Evolutionary conservation across 2,113 vertebrate species (phyloP).

Genomic region (Porphyrio hochstetteri): DNA sequence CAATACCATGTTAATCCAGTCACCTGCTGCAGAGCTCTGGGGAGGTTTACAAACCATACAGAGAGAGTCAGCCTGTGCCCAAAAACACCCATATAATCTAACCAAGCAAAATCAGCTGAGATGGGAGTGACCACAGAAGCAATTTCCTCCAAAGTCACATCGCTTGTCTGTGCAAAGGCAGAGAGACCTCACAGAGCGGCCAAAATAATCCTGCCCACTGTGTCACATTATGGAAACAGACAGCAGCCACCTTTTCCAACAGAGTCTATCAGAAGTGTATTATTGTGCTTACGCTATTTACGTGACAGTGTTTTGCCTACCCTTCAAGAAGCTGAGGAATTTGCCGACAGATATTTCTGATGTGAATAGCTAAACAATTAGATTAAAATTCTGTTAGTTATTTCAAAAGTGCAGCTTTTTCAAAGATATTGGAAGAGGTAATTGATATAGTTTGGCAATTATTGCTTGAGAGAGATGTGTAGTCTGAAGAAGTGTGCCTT

Average conservation of each 20-base stretch:
- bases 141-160: background rate
- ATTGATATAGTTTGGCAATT: background rate
- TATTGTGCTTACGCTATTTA: background rate
- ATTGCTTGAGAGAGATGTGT: background rate
- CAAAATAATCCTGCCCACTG: background rate
- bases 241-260: background rate
- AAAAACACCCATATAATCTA: background rate
- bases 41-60: background rate
- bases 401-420: background rate
- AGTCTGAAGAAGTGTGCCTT: background rate
- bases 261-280: background rate
- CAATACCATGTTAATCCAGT: background rate
- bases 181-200: background rate
- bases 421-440: background rate
- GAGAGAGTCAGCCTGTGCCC: too few species aligned
- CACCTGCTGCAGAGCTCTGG: background rate
- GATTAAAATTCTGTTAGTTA: background rate
- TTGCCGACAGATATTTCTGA: background rate
- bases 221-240: background rate
- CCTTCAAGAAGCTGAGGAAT: background rate
- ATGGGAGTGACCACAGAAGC: rapidly evolving
- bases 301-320: background rate
- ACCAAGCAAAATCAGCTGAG: background rate
- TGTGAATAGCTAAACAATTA: background rate
- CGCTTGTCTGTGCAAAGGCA: rapidly evolving